phyloP scores from a whole-genome alignment of 2,113 vertebrate genomes.

The Amazona guildingii region DNA sequence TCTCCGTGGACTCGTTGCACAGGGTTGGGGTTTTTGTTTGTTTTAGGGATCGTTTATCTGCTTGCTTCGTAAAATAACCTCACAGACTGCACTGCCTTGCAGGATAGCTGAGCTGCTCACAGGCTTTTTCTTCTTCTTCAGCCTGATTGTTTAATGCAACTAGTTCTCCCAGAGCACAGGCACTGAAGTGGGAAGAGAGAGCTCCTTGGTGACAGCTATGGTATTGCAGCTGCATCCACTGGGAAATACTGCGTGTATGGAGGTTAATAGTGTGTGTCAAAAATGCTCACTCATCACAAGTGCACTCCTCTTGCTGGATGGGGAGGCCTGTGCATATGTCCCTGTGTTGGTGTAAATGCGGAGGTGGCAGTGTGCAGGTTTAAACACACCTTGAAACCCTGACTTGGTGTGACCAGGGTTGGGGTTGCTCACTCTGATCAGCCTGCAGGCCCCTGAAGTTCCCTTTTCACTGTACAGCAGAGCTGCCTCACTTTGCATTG shows the following conservation, averaged over 20 bases:
- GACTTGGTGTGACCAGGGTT: neutral
- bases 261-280: neutral
- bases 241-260: neutral
- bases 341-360: neutral
- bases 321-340: neutral
- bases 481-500: neutral
- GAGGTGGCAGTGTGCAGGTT: neutral
- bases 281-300: neutral
- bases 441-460: neutral
- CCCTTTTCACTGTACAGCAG: neutral
- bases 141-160: neutral
- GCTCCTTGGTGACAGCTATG: neutral
- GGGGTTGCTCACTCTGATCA: neutral
- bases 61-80: neutral
- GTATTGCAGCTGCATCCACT: neutral
- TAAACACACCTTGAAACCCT: neutral
- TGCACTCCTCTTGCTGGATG: neutral
- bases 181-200: neutral
- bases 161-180: neutral
- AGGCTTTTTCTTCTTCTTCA: neutral
- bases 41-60: neutral
- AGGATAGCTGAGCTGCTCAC: fast-evolving
- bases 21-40: neutral
- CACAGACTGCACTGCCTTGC: neutral
- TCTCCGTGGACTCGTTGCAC: neutral